phyloP scores from a whole-genome alignment of 1,140 invertebrate genomes.

The Atta texana region DNA sequence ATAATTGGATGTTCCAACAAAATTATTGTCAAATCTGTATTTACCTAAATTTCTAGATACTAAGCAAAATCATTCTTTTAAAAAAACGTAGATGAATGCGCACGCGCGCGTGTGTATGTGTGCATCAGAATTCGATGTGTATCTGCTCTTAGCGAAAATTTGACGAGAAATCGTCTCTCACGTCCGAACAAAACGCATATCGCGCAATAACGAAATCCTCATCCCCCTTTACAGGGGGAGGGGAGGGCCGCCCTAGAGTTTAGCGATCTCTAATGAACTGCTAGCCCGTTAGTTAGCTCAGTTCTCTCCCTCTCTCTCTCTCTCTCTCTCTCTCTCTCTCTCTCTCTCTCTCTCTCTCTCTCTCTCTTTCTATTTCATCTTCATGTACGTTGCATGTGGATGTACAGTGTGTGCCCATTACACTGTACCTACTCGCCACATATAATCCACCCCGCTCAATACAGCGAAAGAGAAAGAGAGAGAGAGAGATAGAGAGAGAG shows the following conservation, averaged over 20 bases:
- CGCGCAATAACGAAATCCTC: constrained; percentile 76
- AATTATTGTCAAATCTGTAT: too few species aligned
- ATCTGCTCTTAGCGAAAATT: constrained; percentile 27
- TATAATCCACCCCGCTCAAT: constrained; percentile 25
- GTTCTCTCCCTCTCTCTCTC: constrained; percentile 43
- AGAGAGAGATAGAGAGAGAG: constrained; percentile 1
- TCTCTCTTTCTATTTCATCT: not conserved
- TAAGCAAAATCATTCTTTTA: too few species aligned
- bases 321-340: not conserved
- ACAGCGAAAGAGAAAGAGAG: constrained; percentile 32
- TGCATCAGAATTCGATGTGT: not conserved
- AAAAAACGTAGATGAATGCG: too few species aligned
- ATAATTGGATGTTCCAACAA: too few species aligned
- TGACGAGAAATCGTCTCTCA: not conserved
- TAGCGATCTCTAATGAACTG: constrained; percentile 80
- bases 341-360: not conserved
- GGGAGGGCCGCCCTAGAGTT: constrained; percentile 73
- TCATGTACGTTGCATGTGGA: constrained; percentile 7
- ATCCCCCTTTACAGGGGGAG: constrained; percentile 36
- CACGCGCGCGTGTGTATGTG: not conserved
- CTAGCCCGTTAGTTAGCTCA: constrained; percentile 76
- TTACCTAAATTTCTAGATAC: too few species aligned
- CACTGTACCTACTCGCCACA: not conserved
- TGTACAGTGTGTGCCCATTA: constrained; percentile 48
- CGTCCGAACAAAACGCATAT: constrained; percentile 49